Conservation (phyloP, 2,888 invertebrate species). For the Aphidoletes aphidimyza region DNA sequence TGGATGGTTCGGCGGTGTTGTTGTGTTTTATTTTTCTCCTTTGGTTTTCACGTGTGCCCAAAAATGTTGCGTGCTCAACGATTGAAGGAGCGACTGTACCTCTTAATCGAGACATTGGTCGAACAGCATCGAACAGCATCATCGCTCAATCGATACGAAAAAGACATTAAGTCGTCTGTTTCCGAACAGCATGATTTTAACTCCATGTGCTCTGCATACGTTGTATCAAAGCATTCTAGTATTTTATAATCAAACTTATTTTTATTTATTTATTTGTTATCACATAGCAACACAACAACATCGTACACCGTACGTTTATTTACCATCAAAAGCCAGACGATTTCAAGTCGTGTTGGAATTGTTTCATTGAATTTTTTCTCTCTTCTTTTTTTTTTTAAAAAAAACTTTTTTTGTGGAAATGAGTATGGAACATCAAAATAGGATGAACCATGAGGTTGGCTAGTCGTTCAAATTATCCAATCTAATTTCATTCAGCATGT, state of each 20-base stretch:
- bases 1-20: neutral
- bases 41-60: neutral
- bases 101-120: neutral
- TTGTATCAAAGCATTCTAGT: neutral
- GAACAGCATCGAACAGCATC: neutral
- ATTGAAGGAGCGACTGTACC: neutral
- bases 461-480: neutral
- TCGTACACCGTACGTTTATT: neutral
- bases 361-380: conserved; percentile 41
- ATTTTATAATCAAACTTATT: conserved; percentile 33
- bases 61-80: neutral
- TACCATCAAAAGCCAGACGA: conserved; percentile 13
- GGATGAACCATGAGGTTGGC: neutral
- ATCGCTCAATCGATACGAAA: neutral
- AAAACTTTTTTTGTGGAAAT: too few relatives aligned
- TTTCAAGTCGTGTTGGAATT: neutral
- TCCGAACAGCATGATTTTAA: neutral
- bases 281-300: conserved; percentile 16
- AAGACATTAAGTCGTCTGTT: conserved; percentile 6
- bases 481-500: conserved; percentile 40
- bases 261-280: conserved; percentile 48
- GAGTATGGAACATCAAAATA: neutral
- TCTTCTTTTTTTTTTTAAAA: too few relatives aligned
- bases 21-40: neutral
- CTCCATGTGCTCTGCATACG: neutral